Base-by-base conservation (phyloP, 2,797 vertebrate genomes). In the Chelon labrosus region DNA sequence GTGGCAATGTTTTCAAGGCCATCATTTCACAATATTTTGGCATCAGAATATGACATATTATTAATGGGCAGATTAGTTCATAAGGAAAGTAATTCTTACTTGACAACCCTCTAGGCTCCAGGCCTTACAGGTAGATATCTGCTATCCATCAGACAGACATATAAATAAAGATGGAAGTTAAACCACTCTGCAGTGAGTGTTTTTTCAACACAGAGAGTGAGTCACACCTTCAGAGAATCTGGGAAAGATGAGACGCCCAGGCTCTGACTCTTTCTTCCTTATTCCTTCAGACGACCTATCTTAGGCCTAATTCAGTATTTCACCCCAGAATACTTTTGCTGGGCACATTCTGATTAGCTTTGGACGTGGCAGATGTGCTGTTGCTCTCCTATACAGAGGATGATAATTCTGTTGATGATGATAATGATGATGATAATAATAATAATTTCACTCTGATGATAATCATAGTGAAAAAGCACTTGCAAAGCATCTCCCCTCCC, bases 401-500 rank as follows among this genome's bases (percentile, higher is more conserved):
- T 70, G 57, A 80, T 76, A 51, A 77, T 68, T 60, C 52, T 67
- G 52, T 50, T 73, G 64, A 79, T 77, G 27, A 78, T 82, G 76
- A 71, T 62, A 51, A 70, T 73, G 64, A 79, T 77, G 27, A 76
- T 82, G 76, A 71, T 62, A 51, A 70, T 70, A 46, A 77, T 80
- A 76, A 77, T 85, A 63, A 84, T 82, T 82, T 80, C 75, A 27
- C 42, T 75, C 70, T 84, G 79, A 80, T 82, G 75, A 82, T 80
- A 79, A 84, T 88, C 75, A 77, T 60, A 80, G 79, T 61, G 63
- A 87, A 73, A 87, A 62, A 58, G 38, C 62, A 73, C 72, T 74
- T 70, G 62, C 63, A 41, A 47, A 20, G 11, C 52, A 17, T 72
- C 65, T 60, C 51, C 52, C 58, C 65, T 68, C 59, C 74, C 60